Evolutionary conservation across 2,888 invertebrate genomes (phyloP), one percentile per base, ranked within the genome.

Genomic region (Argyra leucocephala): DNA sequence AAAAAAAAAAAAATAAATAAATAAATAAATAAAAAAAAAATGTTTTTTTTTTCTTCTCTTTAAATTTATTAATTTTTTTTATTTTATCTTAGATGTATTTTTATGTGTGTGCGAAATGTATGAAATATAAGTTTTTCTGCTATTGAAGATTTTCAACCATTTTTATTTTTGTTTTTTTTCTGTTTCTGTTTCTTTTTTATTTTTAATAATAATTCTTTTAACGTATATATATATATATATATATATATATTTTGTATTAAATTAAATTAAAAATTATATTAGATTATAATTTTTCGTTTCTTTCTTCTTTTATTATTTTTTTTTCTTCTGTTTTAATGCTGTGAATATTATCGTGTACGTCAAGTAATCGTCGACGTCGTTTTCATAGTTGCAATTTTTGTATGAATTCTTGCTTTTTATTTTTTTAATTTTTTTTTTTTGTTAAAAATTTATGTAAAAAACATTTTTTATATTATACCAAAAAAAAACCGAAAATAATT

Each of bases 141-240:
- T 48, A 48, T 48, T 48, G 48, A 48, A 48, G 48, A 48, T 48
- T 48, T 48, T 48, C 48, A 48, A 48, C 48, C 48, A 48, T 48
- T 48, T 48, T 48, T 48, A 18, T 48, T 48, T 15, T 37, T 15
- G 5, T 37, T 37, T 37, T n/a, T n/a, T n/a, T n/a, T n/a, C n/a
- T n/a, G n/a, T n/a, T n/a, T n/a, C 15, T 18, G 48, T 18, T 48
- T 48, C 5, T 31, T 31, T 31, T 31, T 7, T 7, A 37, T 37
- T 48, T 48, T 48, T 48, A 48, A 3, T 48, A n/a, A n/a, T 31
- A 31, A 31, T 31, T 31, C 12, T 31, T 31, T 26, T 26, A 9
- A 26, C 31, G 7, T 10, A 10, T n/a, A n/a, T n/a, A n/a, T n/a
- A n/a, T 31, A 31, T 31, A 10, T 31, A 26, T 26, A 6, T 26